Evolutionary conservation across 2,113 vertebrate genomes (phyloP), one percentile per base, ranked within the genome.

Genomic region (Tupaia chinensis): DNA sequence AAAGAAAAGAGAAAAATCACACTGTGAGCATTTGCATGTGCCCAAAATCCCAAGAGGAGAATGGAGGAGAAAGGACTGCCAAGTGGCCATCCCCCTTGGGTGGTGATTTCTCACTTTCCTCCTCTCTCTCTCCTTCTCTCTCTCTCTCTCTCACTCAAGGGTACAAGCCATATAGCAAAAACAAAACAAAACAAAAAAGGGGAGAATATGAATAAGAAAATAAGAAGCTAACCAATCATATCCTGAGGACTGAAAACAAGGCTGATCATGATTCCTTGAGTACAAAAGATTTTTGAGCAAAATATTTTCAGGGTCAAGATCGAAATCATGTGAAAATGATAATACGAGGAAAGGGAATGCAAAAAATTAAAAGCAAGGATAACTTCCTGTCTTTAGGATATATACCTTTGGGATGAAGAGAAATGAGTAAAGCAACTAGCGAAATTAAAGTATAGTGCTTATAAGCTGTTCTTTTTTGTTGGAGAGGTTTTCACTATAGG

Each of bases 191-290:
- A 44, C 44, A 44, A 77, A 69, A 96, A 76, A 82, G 76, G 56
- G 68, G 95, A 93, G 94, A 74, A 29, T 91, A 34, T 8, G 53
- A 80, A 94, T 84, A 91, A 76, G 44, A 90, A 94, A 91, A 76
- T 56, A 90, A 94, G 91, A 91, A 32, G 74, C 93, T 95, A 96
- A 84, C 87, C 58, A 91, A 9, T 94, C 60, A 83, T 66, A 87
- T 78, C 58, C 82, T 84, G 32, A 89, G 89, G 89, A 89, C 61
- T 65, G 94, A 77, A 86, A 96, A 82, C 68, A 87, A 80, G 7
- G 83, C 23, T 93, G 68, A 73, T 83, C 94, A 93, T 25, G n/a
- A 96, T 81, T 96, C 72, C 95, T 93, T 66, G 53, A n/a, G 63
- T 84, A 91, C 32, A 87, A 93, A 91, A 96, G 76, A 92, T 68